Base-by-base conservation (phyloP, 2,888 invertebrate genomes). In the Acrocyrtus sp. region DNA sequence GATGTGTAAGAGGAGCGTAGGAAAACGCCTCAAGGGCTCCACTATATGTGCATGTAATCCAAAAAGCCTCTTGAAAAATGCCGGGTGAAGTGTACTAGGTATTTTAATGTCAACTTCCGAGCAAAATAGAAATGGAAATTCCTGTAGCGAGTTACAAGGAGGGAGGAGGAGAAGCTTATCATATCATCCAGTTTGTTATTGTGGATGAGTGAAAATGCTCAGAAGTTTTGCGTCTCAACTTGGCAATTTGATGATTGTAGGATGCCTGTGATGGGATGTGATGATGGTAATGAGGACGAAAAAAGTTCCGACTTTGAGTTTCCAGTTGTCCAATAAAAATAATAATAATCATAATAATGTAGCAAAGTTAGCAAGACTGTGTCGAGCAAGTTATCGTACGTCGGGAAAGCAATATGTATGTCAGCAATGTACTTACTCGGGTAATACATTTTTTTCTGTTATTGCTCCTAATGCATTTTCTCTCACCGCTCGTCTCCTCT, bases 51-150 rank as follows among this genome's bases (percentile, higher is more conserved):
- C 47, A 60, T 47, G 47, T 60, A 60, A 60, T 60, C 58, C 58
- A 60, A 60, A 60, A 60, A 60, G 58, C 58, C 47, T 47, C 47
- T 60, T 47, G 41, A 27, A 60, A n/a, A n/a, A 60, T 41, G 47
- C 45, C 45, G 58, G 57, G 41, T 34, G 43, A 57, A 58, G 47
- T 60, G 58, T 47, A 60, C 47, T 60, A 43, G n/a, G 45, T 47
- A 26, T 43, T 58, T 58, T 60, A 60, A 60, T 60, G 58, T 60
- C 58, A 60, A 47, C 26, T 47, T 60, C 27, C 29, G 17, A 6
- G 17, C 45, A 45, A 12, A 45, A n/a, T n/a, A n/a, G n/a, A n/a
- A n/a, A n/a, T n/a, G n/a, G n/a, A n/a, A n/a, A n/a, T n/a, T n/a
- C n/a, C n/a, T n/a, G n/a, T n/a, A n/a, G n/a, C n/a, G n/a, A n/a